phyloP scores from a whole-genome alignment of 2,113 vertebrate genomes.

The Platysternon megacephalum region DNA sequence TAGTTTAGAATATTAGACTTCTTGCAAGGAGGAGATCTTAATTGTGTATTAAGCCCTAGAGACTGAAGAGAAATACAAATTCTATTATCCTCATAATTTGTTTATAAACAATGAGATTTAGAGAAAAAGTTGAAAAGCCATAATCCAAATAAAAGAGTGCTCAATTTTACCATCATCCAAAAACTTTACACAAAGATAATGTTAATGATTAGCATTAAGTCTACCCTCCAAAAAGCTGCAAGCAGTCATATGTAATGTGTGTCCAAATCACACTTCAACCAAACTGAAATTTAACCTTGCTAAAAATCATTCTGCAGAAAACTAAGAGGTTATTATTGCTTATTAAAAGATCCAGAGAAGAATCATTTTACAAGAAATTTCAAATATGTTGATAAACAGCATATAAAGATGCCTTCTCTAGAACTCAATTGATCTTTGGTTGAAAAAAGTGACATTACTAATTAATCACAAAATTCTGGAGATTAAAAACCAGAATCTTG shows the following conservation, averaged over 20 bases:
- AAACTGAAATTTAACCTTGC: background rate
- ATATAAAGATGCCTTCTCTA: background rate
- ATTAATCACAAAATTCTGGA: background rate
- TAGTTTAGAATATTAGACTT: background rate
- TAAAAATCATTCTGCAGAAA: background rate
- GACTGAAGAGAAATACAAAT: background rate
- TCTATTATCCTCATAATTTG: background rate
- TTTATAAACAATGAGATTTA: background rate
- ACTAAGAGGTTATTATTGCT: background rate
- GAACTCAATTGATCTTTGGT: too few relatives aligned
- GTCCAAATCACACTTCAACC: background rate
- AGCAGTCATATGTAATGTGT: background rate
- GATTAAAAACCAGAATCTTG: background rate
- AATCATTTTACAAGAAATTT: background rate
- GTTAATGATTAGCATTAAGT: background rate
- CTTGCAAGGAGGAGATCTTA: background rate
- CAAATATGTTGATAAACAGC: background rate
- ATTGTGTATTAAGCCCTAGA: background rate
- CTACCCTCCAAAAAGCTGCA: background rate
- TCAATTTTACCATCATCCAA: background rate
- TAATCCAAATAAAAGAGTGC: rapidly evolving
- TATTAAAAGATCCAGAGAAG: background rate
- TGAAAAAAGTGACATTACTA: too few relatives aligned
- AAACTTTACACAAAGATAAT: background rate
- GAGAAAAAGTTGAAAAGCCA: background rate